Conservation (phyloP, 1,140 invertebrate genomes). For the Maniola jurtina region DNA sequence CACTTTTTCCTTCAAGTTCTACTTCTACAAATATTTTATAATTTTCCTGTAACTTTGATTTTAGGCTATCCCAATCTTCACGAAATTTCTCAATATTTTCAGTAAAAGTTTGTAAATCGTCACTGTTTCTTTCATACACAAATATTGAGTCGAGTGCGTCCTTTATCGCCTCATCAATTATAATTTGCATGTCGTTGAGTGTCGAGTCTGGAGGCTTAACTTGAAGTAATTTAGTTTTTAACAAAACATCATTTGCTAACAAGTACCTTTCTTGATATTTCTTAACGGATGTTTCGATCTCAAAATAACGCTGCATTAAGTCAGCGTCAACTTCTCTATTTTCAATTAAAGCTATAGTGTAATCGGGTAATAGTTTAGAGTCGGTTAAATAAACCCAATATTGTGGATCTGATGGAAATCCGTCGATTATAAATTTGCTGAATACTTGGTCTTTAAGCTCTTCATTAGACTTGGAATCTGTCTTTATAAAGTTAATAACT, state of each 20-base stretch:
- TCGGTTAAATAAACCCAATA: conserved; percentile 68
- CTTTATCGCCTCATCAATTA: conserved; percentile 41
- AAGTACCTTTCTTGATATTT: conserved; percentile 52
- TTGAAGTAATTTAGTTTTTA: conserved; percentile 49
- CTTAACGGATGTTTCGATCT: conserved; percentile 49
- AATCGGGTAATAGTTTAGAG: conserved; percentile 73
- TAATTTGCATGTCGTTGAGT: conserved; percentile 38
- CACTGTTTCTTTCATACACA: conserved; percentile 24
- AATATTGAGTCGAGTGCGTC: conserved; percentile 28
- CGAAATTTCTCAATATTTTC: conserved; percentile 63
- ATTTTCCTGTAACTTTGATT: conserved; percentile 61
- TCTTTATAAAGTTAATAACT: conserved; percentile 59
- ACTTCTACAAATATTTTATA: conserved; percentile 54
- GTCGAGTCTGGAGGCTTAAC: conserved; percentile 27
- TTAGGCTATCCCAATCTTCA: conserved; percentile 61
- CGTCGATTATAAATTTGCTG: conserved; percentile 80
- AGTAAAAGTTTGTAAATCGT: conserved; percentile 39
- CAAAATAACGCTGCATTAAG: conserved; percentile 55
- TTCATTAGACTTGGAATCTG: conserved; percentile 51
- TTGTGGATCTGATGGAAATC: conserved; percentile 73
- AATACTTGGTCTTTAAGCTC: conserved; percentile 46
- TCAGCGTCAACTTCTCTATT: conserved; percentile 68
- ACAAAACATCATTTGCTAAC: conserved; percentile 49
- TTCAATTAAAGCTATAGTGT: conserved; percentile 76
- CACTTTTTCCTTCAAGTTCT: conserved; percentile 59